A percentile compares a stretch with the other conserved stretches of the same genome.
These are phyloP conservation scores for Hemicrepidius hirtus DNA, from an alignment of 2,888 invertebrate species.

Conservation along the genomic window DNA sequence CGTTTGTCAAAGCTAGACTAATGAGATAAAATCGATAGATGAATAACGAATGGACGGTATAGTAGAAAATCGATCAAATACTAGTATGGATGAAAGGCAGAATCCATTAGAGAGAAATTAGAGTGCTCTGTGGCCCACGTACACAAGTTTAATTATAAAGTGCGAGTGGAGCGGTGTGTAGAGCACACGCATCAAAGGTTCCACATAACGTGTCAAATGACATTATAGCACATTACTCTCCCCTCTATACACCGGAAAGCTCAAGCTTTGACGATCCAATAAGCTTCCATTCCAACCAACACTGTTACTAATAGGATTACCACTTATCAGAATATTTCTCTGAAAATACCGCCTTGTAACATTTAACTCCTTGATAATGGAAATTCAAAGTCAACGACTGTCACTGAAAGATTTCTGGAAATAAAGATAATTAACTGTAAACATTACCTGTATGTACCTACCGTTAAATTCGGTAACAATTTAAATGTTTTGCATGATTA, in stretches of 20 bases:
- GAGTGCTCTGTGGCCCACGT: conserved; percentile 62
- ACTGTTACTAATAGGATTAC: conserved; percentile 57
- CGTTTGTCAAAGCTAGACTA: conserved; percentile 19
- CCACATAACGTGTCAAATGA: conserved; percentile 60
- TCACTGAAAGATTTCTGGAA: not conserved
- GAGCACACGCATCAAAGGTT: conserved; percentile 61
- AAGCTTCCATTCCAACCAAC: conserved; percentile 57
- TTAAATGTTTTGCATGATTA: too few relatives aligned
- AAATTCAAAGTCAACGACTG: not conserved
- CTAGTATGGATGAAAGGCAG: conserved; percentile 66
- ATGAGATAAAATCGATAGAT: conserved; percentile 46
- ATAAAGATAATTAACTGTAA: not conserved
- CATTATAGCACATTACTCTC: conserved; percentile 61
- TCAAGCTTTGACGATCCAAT: conserved; percentile 59
- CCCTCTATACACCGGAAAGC: conserved; percentile 54
- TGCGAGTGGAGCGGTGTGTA: conserved; percentile 57
- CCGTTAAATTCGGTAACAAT: too few relatives aligned
- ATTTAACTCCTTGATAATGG: conserved; percentile 32
- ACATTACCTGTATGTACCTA: not conserved
- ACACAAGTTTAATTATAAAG: conserved; percentile 68
- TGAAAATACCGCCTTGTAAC: conserved; percentile 38
- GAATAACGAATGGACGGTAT: conserved; percentile 48
- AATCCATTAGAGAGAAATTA: conserved; percentile 67
- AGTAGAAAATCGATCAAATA: conserved; percentile 51
- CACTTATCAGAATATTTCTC: conserved; percentile 49